Evolutionary conservation across 2,797 vertebrate species (phyloP), one percentile per base, ranked within the genome.

Genomic region (Eurystomus glaucurus): DNA sequence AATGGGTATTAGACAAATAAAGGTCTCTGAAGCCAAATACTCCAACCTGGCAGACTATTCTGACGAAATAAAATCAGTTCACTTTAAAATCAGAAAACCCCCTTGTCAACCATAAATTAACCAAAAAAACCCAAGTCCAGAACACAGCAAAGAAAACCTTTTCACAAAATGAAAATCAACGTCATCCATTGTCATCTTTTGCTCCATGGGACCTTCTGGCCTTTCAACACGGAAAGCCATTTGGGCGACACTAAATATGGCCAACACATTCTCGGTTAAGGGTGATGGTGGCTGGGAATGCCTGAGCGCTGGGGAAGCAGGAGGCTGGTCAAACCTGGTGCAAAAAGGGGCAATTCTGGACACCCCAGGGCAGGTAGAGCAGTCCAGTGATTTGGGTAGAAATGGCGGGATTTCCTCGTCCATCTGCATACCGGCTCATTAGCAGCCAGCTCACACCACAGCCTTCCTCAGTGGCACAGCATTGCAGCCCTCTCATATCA

Each of bases 301-400:
- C 1, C 0, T 12, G 8, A 81, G 31, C 2, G 0, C 33, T 19
- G 14, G 26, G 19, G 23, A 25, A 82, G 78, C 16, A 46, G n/a
- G 4, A 60, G 23, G 37, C 16, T 43, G 37, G 22, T 35, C 9
- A 72, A 55, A 57, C 18, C 17, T 17, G 14, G 5, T 35, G 31
- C 1, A 2, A 51, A 28, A 66, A 37, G 6, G 9, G 23, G 4
- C 12, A 77, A 19, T 22, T 81, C 35, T 41, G 45, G 9, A 45
- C 7, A 57, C 2, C 10, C 11, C 15, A 46, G 15, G 15, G 52
- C 14, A 78, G 43, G 35, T 0, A 83, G 35, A 33, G 14, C 14
- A 39, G 26, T 41, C 35, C 33, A 25, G 19, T 19, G 39, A 52
- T 70, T 19, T 62, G 45, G 55, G 26, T 69, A 17, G 28, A 69